Conservation (phyloP, 2,888 invertebrate species). For the Dimorphilus gyrociliatus region DNA sequence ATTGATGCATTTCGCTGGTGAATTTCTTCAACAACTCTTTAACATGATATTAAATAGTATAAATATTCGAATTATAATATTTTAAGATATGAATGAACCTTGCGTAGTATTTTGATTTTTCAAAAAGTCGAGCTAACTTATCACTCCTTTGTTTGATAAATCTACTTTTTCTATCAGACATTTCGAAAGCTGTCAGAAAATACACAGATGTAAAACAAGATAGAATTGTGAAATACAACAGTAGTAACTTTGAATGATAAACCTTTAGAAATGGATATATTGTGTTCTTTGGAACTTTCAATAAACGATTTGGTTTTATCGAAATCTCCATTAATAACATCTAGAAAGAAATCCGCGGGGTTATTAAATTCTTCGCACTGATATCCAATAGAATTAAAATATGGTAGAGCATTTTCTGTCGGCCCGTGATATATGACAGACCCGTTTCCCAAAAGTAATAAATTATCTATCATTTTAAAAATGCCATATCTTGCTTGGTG, state of each 20-base stretch:
- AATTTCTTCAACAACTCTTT: too few species aligned
- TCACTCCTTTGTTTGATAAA: too few species aligned
- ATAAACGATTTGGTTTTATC: too few species aligned
- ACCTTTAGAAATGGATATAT: not conserved
- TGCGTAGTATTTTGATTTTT: too few species aligned
- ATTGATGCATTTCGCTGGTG: too few species aligned
- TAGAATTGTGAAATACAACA: conserved; percentile 1
- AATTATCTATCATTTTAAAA: conserved; percentile 28
- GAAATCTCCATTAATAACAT: conserved; percentile 28
- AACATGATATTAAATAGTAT: too few species aligned
- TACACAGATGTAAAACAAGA: too few species aligned
- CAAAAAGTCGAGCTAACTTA: too few species aligned
- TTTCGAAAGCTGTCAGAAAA: too few species aligned
- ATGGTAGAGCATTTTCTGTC: conserved; percentile 17
- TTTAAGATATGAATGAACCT: too few species aligned
- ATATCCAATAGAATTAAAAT: conserved; percentile 21
- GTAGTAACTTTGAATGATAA: conserved; percentile 4
- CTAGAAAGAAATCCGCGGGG: conserved; percentile 31
- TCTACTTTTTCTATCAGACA: too few species aligned
- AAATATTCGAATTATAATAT: too few species aligned
- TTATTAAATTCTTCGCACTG: conserved; percentile 27
- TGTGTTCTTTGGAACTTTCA: not conserved
- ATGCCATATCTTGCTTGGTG: conserved; percentile 36
- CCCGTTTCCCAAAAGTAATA: conserved; percentile 25
- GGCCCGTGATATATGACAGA: conserved; percentile 28